Percentiles rank a stretch among this genome's conserved stretches.
Conservation (phyloP, 53 echinoderm and acorn worm genomes). For the Echinarachnius parma region DNA sequence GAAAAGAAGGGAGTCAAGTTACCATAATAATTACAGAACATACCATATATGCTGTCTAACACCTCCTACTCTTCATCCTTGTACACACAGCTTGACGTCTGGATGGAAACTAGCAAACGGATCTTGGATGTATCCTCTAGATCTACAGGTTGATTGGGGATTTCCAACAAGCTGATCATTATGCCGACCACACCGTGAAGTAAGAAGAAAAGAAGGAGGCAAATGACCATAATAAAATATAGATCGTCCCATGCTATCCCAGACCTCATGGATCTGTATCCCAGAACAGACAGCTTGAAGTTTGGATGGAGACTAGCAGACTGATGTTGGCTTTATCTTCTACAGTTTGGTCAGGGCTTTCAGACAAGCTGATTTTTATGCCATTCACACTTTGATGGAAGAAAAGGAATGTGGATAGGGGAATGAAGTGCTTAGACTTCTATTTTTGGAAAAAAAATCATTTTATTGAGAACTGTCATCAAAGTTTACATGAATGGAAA, state of each 20-base stretch:
- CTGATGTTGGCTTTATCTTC: constrained; percentile 5
- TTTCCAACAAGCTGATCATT: background rate
- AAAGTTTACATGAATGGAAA: too few species aligned
- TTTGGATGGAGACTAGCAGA: constrained; percentile 39
- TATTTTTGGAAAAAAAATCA: too few species aligned
- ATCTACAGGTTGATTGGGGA: constrained; percentile 3
- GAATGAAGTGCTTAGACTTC: too few species aligned
- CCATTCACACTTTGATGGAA: too few species aligned
- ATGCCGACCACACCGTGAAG: background rate
- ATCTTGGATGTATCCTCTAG: background rate
- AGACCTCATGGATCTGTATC: constrained; percentile 52
- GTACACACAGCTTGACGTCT: constrained; percentile 50
- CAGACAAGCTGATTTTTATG: background rate
- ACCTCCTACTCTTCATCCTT: constrained; percentile 62
- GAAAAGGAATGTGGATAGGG: too few species aligned
- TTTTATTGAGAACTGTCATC: too few species aligned
- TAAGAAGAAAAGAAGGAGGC: too few species aligned
- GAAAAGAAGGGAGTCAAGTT: too few species aligned
- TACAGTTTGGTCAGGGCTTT: constrained; percentile 7
- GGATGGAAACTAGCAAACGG: constrained; percentile 41
- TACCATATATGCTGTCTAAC: constrained; percentile 55
- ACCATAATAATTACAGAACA: too few species aligned
- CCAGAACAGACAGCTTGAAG: constrained; percentile 66
- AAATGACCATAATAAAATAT: too few species aligned
- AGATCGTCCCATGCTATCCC: constrained; percentile 67